Percentiles rank a stretch among this genome's conserved stretches.
phyloP scores from a whole-genome alignment of 2,113 vertebrate species.

The Rallus limicola region DNA sequence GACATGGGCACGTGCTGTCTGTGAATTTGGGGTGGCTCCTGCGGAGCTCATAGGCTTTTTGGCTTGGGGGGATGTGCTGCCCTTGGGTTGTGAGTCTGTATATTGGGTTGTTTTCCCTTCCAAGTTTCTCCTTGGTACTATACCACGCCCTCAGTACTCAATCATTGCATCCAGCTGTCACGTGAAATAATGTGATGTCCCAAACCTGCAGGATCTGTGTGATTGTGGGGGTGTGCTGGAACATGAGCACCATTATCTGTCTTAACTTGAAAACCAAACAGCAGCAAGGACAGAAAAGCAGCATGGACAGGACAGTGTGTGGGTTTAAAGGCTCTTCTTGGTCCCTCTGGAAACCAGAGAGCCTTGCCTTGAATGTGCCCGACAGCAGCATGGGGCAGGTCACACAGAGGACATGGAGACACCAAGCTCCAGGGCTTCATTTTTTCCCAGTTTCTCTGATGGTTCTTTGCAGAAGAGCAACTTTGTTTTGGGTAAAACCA shows the following conservation, averaged over 20 bases:
- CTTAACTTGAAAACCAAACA: background rate
- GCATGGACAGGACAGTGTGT: background rate
- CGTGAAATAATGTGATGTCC: background rate
- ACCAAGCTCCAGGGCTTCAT: rapidly evolving
- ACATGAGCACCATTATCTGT: background rate
- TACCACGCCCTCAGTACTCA: background rate
- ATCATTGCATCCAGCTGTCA: background rate
- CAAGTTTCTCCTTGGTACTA: background rate
- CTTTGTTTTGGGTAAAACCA: background rate
- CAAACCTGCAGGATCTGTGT: background rate
- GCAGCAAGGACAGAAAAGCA: background rate
- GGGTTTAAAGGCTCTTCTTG: background rate
- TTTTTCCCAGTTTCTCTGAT: background rate
- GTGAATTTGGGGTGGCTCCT: background rate
- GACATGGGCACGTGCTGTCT: background rate
- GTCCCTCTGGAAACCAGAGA: background rate
- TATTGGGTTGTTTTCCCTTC: background rate
- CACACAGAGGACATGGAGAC: background rate
- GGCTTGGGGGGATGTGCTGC: background rate
- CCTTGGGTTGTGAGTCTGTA: background rate
- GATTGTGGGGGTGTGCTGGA: background rate
- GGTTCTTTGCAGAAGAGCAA: background rate
- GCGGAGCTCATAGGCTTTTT: background rate
- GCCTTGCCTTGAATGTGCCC: background rate
- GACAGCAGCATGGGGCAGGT: background rate